Evolutionary conservation across 2,797 vertebrate genomes (phyloP).

Genomic region (Manis crassicaudata): DNA sequence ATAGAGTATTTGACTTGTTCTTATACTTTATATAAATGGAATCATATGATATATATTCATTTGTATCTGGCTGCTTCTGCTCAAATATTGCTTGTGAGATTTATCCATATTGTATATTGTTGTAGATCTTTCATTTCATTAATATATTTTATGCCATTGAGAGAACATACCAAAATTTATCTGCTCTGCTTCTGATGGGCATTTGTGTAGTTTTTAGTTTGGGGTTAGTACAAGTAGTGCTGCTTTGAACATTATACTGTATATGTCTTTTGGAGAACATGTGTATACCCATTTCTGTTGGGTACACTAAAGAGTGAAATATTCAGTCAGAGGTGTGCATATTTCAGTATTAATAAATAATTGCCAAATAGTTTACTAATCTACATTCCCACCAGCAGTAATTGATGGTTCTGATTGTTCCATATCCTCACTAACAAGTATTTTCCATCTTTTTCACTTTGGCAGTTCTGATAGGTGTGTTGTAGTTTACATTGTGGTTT

Average conservation of each 20-base stretch:
- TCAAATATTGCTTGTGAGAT: slow-evolving; percentile 9
- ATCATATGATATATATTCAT: background rate
- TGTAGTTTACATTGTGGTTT: background rate
- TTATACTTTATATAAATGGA: slow-evolving; percentile 15
- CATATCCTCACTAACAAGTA: background rate
- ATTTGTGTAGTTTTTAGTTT: slow-evolving; percentile 2
- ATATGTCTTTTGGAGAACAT: background rate
- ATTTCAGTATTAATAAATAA: background rate
- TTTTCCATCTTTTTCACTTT: slow-evolving; percentile 28
- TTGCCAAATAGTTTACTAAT: background rate
- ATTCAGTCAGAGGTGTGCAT: background rate
- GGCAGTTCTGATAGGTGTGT: background rate
- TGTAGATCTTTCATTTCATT: slow-evolving; percentile 8
- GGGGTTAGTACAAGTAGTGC: background rate
- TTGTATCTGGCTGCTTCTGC: slow-evolving; percentile 41
- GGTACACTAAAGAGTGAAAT: background rate
- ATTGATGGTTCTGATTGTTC: background rate
- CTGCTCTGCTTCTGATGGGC: background rate
- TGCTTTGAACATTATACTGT: background rate
- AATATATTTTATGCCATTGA: background rate
- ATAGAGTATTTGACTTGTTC: background rate
- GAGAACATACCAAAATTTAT: background rate
- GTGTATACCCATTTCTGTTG: background rate
- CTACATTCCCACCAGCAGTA: background rate
- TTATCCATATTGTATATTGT: background rate